Percentiles rank a stretch among this genome's conserved stretches.
Conservation (phyloP, 2,888 invertebrate genomes). For the Portevinia maculata region DNA sequence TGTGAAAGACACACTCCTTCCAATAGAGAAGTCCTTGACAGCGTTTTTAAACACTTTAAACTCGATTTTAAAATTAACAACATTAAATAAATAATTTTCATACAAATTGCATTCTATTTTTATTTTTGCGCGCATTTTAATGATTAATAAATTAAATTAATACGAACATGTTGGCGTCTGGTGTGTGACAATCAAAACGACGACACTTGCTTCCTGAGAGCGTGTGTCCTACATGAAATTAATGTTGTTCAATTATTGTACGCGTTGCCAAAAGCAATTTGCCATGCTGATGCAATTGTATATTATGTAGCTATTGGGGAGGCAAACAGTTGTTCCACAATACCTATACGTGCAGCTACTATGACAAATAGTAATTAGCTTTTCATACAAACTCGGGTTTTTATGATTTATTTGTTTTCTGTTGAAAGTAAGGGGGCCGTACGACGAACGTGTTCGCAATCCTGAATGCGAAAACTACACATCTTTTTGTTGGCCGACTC, state of each 20-base stretch:
- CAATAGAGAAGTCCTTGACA: conserved; percentile 47
- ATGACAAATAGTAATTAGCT: conserved; percentile 66
- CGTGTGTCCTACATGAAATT: conserved; percentile 64
- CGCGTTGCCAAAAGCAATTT: conserved; percentile 69
- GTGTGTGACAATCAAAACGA: conserved; percentile 14
- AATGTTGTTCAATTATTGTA: conserved; percentile 66
- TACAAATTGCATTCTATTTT: conserved; percentile 63
- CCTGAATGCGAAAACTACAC: not conserved
- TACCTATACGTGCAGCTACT: not conserved
- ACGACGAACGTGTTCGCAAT: conserved; percentile 11
- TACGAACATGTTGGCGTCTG: conserved; percentile 10
- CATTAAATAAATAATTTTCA: conserved; percentile 48
- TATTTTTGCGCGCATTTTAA: conserved; percentile 5
- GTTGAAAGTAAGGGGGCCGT: conserved; percentile 1
- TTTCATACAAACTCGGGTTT: conserved; percentile 37
- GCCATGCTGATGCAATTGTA: conserved; percentile 51
- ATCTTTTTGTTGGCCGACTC: conserved; percentile 8
- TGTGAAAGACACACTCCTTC: conserved; percentile 3
- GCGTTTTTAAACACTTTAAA: conserved; percentile 2
- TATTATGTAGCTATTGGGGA: not conserved
- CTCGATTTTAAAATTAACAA: conserved; percentile 38
- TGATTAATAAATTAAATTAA: no score
- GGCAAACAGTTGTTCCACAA: conserved; percentile 26
- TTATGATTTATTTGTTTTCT: conserved; percentile 38
- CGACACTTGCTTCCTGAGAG: conserved; percentile 38